phyloP scores from a whole-genome alignment of 2,797 vertebrate species.

The Enteromius viviparus region DNA sequence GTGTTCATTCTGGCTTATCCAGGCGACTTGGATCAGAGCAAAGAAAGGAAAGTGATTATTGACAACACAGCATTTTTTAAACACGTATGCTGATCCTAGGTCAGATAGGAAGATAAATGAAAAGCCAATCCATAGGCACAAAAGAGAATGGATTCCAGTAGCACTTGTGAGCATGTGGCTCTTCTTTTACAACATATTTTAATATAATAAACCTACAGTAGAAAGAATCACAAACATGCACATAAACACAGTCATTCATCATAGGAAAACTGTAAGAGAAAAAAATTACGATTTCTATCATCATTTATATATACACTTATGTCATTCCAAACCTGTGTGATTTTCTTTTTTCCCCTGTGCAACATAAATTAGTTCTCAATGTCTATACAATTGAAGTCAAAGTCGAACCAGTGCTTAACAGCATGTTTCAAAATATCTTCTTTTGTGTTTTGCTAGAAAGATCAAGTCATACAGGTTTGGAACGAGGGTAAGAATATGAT shows the following conservation, averaged over 20 bases:
- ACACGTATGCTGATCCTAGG: background rate
- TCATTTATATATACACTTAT: background rate
- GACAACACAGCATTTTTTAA: background rate
- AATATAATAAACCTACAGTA: background rate
- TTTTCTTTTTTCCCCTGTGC: background rate
- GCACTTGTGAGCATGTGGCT: background rate
- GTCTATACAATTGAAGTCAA: background rate
- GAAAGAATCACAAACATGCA: background rate
- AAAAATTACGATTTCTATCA: background rate
- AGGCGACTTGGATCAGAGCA: conserved; percentile 41
- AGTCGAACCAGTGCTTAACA: background rate
- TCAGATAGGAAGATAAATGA: background rate
- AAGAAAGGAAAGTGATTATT: background rate
- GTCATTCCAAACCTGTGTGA: background rate
- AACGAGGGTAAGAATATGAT: background rate
- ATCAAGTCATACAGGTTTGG: background rate
- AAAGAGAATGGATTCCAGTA: background rate
- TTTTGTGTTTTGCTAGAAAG: background rate
- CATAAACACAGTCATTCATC: background rate
- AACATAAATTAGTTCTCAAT: background rate
- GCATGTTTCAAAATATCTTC: background rate
- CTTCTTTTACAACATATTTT: background rate
- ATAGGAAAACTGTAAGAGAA: background rate
- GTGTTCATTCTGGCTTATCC: conserved; percentile 7
- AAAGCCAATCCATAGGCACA: background rate